These are phyloP conservation scores for Gephyroberyx darwinii DNA, from an alignment of 2,797 vertebrate genomes.

Conservation along the genomic window DNA sequence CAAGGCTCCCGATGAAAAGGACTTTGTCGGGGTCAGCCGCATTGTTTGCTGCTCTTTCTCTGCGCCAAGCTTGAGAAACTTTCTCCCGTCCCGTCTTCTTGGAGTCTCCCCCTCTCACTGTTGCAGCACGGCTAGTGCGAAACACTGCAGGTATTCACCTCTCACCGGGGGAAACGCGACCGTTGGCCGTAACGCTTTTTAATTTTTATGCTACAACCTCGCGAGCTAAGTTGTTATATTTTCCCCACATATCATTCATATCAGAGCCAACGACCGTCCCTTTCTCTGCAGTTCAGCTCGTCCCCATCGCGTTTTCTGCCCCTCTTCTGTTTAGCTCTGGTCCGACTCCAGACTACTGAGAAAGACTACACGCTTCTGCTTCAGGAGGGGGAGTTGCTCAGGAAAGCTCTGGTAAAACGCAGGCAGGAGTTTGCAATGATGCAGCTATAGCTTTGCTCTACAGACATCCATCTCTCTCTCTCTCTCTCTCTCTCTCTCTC, in stretches of 20 bases:
- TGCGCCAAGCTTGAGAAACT: slow-evolving; percentile 65
- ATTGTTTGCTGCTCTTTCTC: slow-evolving; percentile 73
- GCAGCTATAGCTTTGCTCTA: slow-evolving; percentile 32
- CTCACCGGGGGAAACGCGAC: slow-evolving; percentile 14
- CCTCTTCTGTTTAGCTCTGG: slow-evolving; percentile 11
- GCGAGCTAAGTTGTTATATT: slow-evolving; percentile 28
- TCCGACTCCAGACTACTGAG: slow-evolving; percentile 45
- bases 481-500: slow-evolving; percentile 11
- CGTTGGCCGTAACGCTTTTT: slow-evolving; percentile 16
- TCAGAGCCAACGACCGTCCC: slow-evolving; percentile 13
- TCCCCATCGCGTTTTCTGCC: slow-evolving; percentile 54
- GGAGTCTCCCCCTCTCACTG: not conserved
- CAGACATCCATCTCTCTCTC: slow-evolving; percentile 38
- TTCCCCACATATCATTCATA: slow-evolving; percentile 27
- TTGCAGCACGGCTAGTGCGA: slow-evolving; percentile 19
- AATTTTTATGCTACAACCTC: slow-evolving; percentile 39
- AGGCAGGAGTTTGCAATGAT: slow-evolving; percentile 64
- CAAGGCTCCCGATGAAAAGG: slow-evolving; percentile 66
- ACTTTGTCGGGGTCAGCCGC: slow-evolving; percentile 72
- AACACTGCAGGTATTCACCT: slow-evolving; percentile 67
- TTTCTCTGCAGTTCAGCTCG: slow-evolving; percentile 45
- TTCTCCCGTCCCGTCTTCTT: slow-evolving; percentile 51
- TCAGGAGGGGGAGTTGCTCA: slow-evolving; percentile 60
- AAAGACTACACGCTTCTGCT: slow-evolving; percentile 39
- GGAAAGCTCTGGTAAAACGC: slow-evolving; percentile 29